Evolutionary conservation across 2,797 vertebrate genomes (phyloP), one percentile per base, ranked within the genome.

Genomic region (Pseudochaenichthys georgianus): DNA sequence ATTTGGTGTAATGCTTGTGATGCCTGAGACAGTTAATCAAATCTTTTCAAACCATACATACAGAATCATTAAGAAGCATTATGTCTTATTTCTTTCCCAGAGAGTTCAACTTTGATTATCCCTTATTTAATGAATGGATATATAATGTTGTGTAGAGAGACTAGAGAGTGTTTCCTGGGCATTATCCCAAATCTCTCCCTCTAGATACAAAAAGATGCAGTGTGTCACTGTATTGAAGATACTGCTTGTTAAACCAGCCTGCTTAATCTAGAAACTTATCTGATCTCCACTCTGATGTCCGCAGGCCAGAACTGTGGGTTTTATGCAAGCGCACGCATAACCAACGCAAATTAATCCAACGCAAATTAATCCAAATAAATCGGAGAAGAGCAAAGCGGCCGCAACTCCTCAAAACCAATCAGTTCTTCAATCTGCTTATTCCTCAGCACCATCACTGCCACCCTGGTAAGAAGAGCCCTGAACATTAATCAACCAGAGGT

Each of bases 351-450:
- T n/a, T n/a, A n/a, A n/a, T n/a, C 61, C 57, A 1, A 10, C 13
- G 34, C 50, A 76, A 66, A 74, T 75, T 42, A 84, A 84, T 62
- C 78, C 58, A 73, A 82, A 74, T 66, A 48, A 83, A 62, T 43
- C n/a, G 51, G 55, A 10, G 42, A 46, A 34, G 41, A 47, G 68
- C 38, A 72, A 51, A 70, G 64, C 66, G 43, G 48, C 11, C 0
- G 31, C 73, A 72, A 43, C 59, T 72, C 64, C 84, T 83, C 50
- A 73, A 73, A 85, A 87, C 86, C 75, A 84, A 79, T 82, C 69
- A 48, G 31, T 73, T 77, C 76, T 76, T 86, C 57, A 9, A 84
- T 85, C 77, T 79, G 64, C 60, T 81, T 60, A 75, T 61, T 74
- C 68, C 70, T 38, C 64, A 9, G 43, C 59, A 67, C 4, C 69